Evolutionary conservation across 2,888 invertebrate genomes (phyloP).

Genomic region (Drosophila planitibia): DNA sequence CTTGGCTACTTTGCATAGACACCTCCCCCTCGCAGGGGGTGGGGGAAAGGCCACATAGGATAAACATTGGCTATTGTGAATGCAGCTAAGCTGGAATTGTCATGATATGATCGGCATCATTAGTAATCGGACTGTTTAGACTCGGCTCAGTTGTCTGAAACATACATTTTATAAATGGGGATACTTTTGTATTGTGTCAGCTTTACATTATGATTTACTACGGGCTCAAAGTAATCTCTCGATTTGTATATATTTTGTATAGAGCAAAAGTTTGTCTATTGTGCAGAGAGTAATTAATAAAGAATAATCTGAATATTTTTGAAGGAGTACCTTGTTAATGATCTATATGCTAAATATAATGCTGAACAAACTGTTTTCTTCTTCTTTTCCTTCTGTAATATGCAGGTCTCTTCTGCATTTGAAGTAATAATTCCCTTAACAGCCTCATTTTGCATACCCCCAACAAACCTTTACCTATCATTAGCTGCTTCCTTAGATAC

Average conservation of each 20-base stretch:
- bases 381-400: not conserved
- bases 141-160: conserved; percentile 13
- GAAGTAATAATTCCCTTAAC: not conserved
- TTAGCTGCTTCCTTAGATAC: not conserved
- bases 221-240: not conserved
- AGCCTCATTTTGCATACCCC: fast-evolving
- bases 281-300: not conserved
- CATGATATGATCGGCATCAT: conserved; percentile 63
- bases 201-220: conserved; percentile 30
- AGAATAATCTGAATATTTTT: not conserved
- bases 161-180: conserved; percentile 20
- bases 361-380: not conserved
- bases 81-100: conserved; percentile 55
- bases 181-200: conserved; percentile 23
- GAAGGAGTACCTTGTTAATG: not conserved
- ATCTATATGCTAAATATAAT: not conserved
- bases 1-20: conserved; percentile 58
- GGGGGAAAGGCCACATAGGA: not conserved
- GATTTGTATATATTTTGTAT: not conserved
- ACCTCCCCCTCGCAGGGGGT: not conserved
- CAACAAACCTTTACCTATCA: not conserved
- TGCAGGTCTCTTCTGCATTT: not conserved
- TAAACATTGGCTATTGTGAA: conserved; percentile 41
- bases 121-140: conserved; percentile 44
- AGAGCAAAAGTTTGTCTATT: not conserved